Evolutionary conservation across 2,797 vertebrate genomes (phyloP).

Genomic region (Artibeus jamaicensis): DNA sequence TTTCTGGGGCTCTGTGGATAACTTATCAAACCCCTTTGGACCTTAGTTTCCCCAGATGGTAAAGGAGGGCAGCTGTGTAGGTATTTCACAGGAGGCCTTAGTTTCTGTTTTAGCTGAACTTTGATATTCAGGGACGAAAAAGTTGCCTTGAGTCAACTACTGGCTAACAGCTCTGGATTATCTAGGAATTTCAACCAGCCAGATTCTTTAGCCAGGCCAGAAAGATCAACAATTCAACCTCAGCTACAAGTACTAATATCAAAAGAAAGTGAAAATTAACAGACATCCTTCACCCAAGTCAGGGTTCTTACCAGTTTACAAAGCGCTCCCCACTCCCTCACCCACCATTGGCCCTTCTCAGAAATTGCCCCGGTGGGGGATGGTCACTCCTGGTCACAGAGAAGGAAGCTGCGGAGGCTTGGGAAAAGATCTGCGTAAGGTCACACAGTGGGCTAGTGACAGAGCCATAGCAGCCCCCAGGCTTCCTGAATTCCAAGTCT

Average conservation of each 20-base stretch:
- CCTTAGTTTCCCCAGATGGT: neutral
- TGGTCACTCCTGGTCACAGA: neutral
- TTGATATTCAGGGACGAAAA: neutral
- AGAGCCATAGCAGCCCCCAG: neutral
- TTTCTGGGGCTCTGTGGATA: neutral
- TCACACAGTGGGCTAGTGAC: neutral
- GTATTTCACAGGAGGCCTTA: constrained; percentile 6
- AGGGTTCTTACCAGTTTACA: neutral
- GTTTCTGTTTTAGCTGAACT: constrained; percentile 12
- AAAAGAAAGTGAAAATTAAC: constrained; percentile 39
- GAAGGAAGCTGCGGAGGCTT: neutral
- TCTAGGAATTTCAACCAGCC: constrained; percentile 27
- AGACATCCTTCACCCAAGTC: neutral
- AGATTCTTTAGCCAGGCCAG: neutral
- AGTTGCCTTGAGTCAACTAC: neutral
- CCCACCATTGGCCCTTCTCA: neutral
- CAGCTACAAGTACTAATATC: neutral
- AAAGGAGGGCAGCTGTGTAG: neutral
- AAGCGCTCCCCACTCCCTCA: neutral
- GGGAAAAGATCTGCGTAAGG: neutral
- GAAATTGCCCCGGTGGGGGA: neutral
- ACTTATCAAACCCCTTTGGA: constrained; percentile 1
- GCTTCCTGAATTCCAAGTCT: neutral
- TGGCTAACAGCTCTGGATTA: neutral
- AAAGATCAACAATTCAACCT: constrained; percentile 31